Percentiles rank a stretch among this genome's conserved stretches.
phyloP scores from a whole-genome alignment of 2,113 vertebrate species.

The Alosa alosa region DNA sequence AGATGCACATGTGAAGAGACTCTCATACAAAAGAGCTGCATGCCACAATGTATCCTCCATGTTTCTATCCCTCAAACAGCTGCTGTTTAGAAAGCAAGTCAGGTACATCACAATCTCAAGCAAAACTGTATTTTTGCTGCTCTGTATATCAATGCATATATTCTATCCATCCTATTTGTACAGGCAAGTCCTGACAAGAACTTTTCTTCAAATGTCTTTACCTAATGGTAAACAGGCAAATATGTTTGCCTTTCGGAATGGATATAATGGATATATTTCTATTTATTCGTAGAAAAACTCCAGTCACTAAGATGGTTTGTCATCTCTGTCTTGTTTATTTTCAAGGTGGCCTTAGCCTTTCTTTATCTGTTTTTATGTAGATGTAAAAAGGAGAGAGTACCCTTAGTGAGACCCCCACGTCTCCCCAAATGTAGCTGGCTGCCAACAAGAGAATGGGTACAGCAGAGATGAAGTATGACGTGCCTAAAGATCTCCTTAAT shows the following conservation, averaged over 20 bases:
- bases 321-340: not conserved
- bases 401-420: not conserved
- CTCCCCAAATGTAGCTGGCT: not conserved
- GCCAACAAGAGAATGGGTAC: not conserved
- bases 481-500: constrained; percentile 19
- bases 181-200: not conserved
- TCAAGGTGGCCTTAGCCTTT: not conserved
- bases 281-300: not conserved
- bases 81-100: not conserved
- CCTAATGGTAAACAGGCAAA: not conserved
- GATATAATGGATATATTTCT: not conserved
- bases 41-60: not conserved
- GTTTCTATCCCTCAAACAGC: not conserved
- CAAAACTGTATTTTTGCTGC: not conserved
- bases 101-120: not conserved
- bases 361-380: not conserved
- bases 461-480: not conserved
- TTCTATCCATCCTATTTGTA: not conserved
- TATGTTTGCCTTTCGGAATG: not conserved
- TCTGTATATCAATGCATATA: not conserved
- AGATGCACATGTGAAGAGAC: not conserved
- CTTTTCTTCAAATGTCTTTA: not conserved
- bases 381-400: not conserved
- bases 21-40: not conserved
- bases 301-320: not conserved